These are phyloP conservation scores for Poecilia latipinna DNA, from an alignment of 2,113 vertebrate species.

Conservation along the genomic window DNA sequence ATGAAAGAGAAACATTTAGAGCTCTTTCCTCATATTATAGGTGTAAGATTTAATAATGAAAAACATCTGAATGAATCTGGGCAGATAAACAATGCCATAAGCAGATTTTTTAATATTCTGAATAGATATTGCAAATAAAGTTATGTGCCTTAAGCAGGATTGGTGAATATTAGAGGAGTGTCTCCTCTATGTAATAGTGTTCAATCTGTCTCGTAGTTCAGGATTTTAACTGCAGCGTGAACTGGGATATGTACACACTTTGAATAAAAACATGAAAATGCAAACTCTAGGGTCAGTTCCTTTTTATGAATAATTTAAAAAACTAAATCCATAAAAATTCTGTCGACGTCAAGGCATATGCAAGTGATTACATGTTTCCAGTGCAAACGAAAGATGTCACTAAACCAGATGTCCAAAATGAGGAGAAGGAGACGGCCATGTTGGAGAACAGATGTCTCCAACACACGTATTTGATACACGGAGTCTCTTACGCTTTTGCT, in stretches of 20 bases:
- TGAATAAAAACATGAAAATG: slow-evolving; percentile 22
- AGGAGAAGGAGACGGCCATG: slow-evolving; percentile 47
- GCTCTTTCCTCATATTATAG: not conserved
- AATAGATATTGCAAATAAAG: not conserved
- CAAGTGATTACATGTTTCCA: slow-evolving; percentile 52
- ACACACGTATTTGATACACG: slow-evolving; percentile 64
- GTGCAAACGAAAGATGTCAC: slow-evolving; percentile 58
- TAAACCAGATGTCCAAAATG: slow-evolving; percentile 65
- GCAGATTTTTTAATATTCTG: no score
- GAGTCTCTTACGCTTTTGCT: slow-evolving; percentile 69
- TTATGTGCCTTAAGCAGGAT: not conserved
- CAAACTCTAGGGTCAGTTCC: slow-evolving; percentile 34
- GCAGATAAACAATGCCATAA: not conserved
- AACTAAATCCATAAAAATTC: slow-evolving; percentile 45
- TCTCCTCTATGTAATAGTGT: slow-evolving; percentile 2
- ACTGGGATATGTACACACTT: slow-evolving; percentile 41
- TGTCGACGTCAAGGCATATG: slow-evolving; percentile 58
- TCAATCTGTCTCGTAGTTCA: not conserved
- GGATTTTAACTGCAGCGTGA: not conserved
- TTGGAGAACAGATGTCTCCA: slow-evolving; percentile 71
- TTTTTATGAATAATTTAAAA: slow-evolving; percentile 61
- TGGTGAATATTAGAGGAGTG: not conserved
- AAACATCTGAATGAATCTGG: not conserved
- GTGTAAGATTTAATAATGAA: not conserved
- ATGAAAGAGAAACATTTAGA: slow-evolving; percentile 1